phyloP scores from a whole-genome alignment of 2,797 vertebrate genomes.

The Gephyroberyx darwinii region DNA sequence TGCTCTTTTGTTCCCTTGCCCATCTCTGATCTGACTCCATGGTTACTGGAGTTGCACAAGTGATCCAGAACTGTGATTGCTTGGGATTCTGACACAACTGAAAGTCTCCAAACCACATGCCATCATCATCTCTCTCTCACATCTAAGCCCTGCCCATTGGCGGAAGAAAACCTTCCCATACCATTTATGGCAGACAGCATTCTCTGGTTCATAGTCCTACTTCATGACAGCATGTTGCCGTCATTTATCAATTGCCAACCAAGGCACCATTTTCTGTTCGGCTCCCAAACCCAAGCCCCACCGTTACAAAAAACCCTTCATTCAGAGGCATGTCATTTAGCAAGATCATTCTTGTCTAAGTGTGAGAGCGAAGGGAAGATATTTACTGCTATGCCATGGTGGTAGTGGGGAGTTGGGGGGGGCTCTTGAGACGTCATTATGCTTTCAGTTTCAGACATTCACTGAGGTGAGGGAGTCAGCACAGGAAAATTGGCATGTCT shows the following conservation, averaged over 20 bases:
- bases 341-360: conserved; percentile 11
- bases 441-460: conserved; percentile 22
- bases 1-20: conserved; percentile 31
- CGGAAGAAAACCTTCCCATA: not conserved
- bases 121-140: not conserved
- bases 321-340: conserved; percentile 22
- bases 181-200: not conserved
- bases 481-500: conserved; percentile 36
- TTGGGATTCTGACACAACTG: conserved; percentile 1
- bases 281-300: not conserved
- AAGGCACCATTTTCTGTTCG: conserved; percentile 6
- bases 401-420: conserved; percentile 25
- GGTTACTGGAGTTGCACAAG: conserved; percentile 18
- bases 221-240: conserved; percentile 7
- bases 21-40: conserved; percentile 26
- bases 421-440: conserved; percentile 52
- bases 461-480: conserved; percentile 32
- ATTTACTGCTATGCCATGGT: conserved; percentile 7
- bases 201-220: not conserved
- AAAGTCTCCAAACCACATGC: not conserved
- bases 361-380: not conserved
- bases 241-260: conserved; percentile 13
- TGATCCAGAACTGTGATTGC: conserved; percentile 5
- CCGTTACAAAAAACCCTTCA: not conserved
- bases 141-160: not conserved